Conservation (phyloP, 2,113 vertebrate genomes). For the Martes martes region DNA sequence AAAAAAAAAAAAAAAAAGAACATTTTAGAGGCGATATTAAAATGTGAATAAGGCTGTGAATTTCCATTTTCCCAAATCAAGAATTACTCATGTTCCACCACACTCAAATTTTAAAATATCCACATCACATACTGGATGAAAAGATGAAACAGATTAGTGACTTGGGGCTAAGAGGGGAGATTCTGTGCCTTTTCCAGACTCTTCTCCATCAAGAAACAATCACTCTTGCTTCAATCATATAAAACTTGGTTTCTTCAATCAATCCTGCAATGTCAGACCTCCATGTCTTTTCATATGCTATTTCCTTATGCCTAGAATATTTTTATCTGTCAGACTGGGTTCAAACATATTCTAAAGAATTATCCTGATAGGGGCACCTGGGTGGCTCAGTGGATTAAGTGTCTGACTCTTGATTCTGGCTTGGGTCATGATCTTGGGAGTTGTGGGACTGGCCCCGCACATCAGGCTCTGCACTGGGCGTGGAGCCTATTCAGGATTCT, state of each 20-base stretch:
- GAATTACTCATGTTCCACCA: not conserved
- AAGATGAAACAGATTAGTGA: constrained; percentile 6
- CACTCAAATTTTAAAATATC: constrained; percentile 25
- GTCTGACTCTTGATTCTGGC: not conserved
- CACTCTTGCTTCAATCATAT: not conserved
- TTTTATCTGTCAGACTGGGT: not conserved
- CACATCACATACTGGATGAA: not conserved
- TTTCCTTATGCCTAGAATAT: not conserved
- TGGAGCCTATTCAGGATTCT: not conserved
- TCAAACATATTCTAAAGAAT: not conserved
- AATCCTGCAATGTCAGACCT: not conserved
- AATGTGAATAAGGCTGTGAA: not conserved
- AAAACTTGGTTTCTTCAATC: not conserved
- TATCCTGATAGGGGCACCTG: not conserved
- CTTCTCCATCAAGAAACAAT: not conserved
- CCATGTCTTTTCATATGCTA: not conserved
- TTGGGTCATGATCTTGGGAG: not conserved
- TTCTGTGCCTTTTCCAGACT: not conserved
- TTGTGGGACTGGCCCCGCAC: not conserved
- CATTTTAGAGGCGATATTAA: constrained; percentile 28
- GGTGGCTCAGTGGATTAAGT: not conserved
- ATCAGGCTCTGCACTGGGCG: not conserved
- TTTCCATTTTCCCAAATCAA: constrained; percentile 46
- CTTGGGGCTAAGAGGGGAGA: not conserved
- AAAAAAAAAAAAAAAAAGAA: not conserved